Evolutionary conservation across 92 coral and sea anemone species (phyloP).

Genomic region (Porites divaricata): DNA sequence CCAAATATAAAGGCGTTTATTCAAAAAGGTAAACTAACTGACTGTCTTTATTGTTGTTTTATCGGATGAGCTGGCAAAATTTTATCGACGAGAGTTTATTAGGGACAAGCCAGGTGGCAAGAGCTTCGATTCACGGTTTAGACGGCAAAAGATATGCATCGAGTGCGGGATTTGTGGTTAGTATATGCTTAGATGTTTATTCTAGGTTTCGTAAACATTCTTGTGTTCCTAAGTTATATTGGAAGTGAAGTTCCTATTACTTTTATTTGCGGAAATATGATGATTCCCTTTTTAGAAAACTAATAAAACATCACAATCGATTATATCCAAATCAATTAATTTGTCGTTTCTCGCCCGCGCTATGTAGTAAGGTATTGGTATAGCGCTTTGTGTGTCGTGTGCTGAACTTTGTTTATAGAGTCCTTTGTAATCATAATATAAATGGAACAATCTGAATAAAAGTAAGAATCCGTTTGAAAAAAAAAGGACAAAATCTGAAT

Average conservation of each 20-base stretch:
- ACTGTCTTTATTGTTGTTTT: conserved; percentile 6
- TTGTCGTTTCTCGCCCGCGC: too few species aligned
- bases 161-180: conserved; percentile 93
- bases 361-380: neutral
- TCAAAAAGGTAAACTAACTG: neutral
- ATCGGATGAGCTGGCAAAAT: conserved; percentile 96
- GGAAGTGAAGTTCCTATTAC: neutral
- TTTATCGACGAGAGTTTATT: conserved; percentile 93
- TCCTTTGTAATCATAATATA: neutral
- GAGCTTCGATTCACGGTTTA: conserved; percentile 94
- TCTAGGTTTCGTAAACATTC: conserved; percentile 3
- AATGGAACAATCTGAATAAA: neutral
- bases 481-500: neutral
- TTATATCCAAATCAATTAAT: neutral
- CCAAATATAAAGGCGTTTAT: neutral
- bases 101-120: conserved; percentile 97
- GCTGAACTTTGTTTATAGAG: neutral
- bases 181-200: conserved; percentile 16
- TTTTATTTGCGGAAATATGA: neutral
- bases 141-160: conserved; percentile 90
- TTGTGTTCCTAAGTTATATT: neutral
- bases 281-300: neutral
- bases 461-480: neutral
- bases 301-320: too few species aligned
- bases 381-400: neutral